Evolutionary conservation across 2,113 vertebrate species (phyloP).

Genomic region (Epinephelus lanceolatus): DNA sequence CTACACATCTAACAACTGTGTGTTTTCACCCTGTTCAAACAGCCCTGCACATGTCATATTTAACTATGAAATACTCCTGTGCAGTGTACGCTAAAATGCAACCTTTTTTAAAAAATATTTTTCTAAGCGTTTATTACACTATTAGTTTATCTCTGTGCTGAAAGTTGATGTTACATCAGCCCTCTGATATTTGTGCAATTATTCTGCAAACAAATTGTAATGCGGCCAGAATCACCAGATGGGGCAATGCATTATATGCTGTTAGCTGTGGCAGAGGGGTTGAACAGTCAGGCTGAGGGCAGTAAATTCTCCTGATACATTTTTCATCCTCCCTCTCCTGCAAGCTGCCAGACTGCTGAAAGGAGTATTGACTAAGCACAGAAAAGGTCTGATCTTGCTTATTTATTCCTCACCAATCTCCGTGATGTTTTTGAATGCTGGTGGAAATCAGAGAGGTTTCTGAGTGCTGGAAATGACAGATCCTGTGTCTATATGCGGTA

Average conservation of each 20-base stretch:
- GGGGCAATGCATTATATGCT: constrained; percentile 65
- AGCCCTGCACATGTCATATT: constrained; percentile 1
- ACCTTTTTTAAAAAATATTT: background rate
- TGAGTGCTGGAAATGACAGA: constrained; percentile 2
- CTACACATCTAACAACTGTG: background rate
- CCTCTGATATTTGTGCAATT: constrained; percentile 55
- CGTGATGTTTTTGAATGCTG: constrained; percentile 26
- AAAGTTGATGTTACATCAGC: constrained; percentile 34
- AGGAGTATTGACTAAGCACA: constrained; percentile 59
- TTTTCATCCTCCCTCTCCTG: constrained; percentile 55
- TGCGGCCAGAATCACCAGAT: constrained; percentile 63
- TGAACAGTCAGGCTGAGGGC: constrained; percentile 65
- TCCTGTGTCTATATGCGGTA: background rate
- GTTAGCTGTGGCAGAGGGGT: constrained; percentile 58
- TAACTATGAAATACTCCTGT: background rate
- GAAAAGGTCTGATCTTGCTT: constrained; percentile 58
- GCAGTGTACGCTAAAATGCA: no score
- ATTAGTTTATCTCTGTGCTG: constrained; percentile 1
- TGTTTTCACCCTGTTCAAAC: background rate
- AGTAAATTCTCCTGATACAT: constrained; percentile 71
- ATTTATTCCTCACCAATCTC: constrained; percentile 51
- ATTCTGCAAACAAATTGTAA: constrained; percentile 60
- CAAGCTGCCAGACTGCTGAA: constrained; percentile 60
- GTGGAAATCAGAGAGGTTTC: constrained; percentile 7
- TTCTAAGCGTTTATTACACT: background rate